Base-by-base conservation (phyloP, 1,140 invertebrate genomes). In the Neelides sp. region DNA sequence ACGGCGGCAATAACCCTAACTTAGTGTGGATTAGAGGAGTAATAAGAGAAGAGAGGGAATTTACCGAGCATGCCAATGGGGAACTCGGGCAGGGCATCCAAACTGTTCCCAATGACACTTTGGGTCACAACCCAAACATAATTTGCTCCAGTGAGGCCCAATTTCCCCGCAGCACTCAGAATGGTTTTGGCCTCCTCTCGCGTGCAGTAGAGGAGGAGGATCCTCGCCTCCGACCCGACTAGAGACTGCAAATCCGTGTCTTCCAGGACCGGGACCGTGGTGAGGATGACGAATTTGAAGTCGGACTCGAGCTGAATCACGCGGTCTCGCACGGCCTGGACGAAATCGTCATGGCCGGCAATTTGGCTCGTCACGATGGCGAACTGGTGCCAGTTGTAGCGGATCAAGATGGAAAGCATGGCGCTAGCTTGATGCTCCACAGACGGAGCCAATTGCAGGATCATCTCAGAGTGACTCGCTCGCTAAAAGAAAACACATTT, bases 351-450 rank as follows among this genome's bases (percentile, higher is more conserved):
- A 67, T 94, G 86, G 0, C 91, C 91, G 15, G 88, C 88, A 39
- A 93, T 90, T 63, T 86, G 80, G 37, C 83, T 87, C n/a, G 85
- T 73, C 23, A 95, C 85, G 44, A 95, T 82, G 52, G 86, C 86
- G 68, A 95, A 94, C 61, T 90, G 83, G 65, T 92, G 87, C 92
- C 92, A 96, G 65, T 93, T 91, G 71, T 97, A 97, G 42, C 89
- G 73, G 66, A 86, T 81, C 61, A 95, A 70, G 59, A 96, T 89
- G 65, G 83, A 88, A 51, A 95, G 66, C 86, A 94, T 93, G 13
- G 89, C 90, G 1, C 85, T 32, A 2, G 48, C 82, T 20, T 84
- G 40, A 35, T 50, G 91, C 68, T 89, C 85, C 45, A 95, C 76
- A 27, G 89, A 90, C 10, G 91, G 91, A 4, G 91, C 90, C 57